Percentiles rank a stretch among this genome's conserved stretches.
Conservation (phyloP, 2,797 vertebrate species). For the Betta splendens region DNA sequence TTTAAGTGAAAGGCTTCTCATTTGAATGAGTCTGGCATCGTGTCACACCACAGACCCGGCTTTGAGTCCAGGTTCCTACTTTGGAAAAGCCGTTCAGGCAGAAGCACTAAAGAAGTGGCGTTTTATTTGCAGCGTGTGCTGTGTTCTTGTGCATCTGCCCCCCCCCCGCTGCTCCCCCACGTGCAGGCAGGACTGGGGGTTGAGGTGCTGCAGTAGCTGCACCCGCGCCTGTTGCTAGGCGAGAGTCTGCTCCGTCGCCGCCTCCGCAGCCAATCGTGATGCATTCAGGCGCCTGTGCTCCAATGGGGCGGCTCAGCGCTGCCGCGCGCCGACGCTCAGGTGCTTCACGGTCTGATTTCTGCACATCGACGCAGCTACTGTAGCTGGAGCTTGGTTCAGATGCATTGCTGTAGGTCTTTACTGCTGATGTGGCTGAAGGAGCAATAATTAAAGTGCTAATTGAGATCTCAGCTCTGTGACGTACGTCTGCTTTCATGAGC, state of each 20-base stretch:
- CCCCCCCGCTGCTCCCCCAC: constrained; percentile 53
- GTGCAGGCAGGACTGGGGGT: constrained; percentile 3
- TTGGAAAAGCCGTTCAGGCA: too few relatives aligned
- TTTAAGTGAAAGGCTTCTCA: too few relatives aligned
- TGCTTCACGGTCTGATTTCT: constrained; percentile 43
- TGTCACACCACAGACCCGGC: too few relatives aligned
- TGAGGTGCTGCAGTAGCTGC: constrained; percentile 12
- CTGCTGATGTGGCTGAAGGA: too few relatives aligned
- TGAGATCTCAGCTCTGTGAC: neutral
- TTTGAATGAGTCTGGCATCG: too few relatives aligned
- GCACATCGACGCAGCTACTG: constrained; percentile 57
- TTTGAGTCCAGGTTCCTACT: too few relatives aligned
- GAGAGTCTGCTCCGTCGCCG: constrained; percentile 39
- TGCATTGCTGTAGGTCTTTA: constrained; percentile 7
- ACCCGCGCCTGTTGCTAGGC: constrained; percentile 73
- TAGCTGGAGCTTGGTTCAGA: constrained; percentile 16
- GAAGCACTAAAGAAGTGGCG: too few relatives aligned
- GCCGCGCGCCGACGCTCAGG: constrained; percentile 26
- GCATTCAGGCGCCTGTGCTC: constrained; percentile 43
- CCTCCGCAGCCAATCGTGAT: constrained; percentile 54
- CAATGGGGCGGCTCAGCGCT: constrained; percentile 47
- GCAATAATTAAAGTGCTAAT: constrained; percentile 20
- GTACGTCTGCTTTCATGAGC: neutral
- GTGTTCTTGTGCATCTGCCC: constrained; percentile 36
- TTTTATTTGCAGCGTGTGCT: too few relatives aligned